phyloP scores from a whole-genome alignment of 2,797 vertebrate species.

The Pteropus rufus region DNA sequence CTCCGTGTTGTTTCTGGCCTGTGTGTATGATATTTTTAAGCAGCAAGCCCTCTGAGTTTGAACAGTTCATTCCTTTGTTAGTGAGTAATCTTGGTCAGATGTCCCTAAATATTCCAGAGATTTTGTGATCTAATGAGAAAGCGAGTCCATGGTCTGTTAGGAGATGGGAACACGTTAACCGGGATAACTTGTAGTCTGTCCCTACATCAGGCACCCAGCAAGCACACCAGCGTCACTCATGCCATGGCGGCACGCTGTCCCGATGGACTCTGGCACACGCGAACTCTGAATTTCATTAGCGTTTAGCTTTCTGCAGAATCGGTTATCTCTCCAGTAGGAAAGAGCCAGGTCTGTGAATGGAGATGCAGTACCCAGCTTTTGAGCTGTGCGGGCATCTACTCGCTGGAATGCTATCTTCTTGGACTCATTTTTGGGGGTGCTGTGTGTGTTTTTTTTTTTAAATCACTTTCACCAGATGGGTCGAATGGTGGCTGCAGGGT shows the following conservation, averaged over 20 bases:
- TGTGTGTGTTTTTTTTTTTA: background rate
- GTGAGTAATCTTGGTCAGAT: slow-evolving; percentile 80
- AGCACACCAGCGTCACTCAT: slow-evolving; percentile 31
- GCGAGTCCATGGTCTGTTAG: slow-evolving; percentile 62
- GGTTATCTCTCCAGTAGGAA: background rate
- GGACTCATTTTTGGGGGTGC: background rate
- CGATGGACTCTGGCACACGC: slow-evolving; percentile 48
- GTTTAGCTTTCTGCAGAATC: background rate
- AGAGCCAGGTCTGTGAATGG: background rate
- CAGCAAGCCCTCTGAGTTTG: slow-evolving; percentile 74
- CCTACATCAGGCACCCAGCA: background rate
- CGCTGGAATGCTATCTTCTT: background rate
- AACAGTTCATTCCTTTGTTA: slow-evolving; percentile 81
- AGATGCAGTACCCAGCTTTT: background rate
- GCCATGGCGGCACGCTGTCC: slow-evolving; percentile 54
- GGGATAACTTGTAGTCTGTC: slow-evolving; percentile 67
- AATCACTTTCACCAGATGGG: background rate
- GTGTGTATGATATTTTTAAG: slow-evolving; percentile 68
- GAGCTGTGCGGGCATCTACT: background rate
- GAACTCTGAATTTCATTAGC: slow-evolving; percentile 45
- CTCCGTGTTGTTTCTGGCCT: slow-evolving; percentile 78
- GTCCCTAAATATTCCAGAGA: slow-evolving; percentile 77
- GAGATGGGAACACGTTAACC: slow-evolving; percentile 65
- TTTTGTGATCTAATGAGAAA: slow-evolving; percentile 75
- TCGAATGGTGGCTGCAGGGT: background rate